phyloP scores from a whole-genome alignment of 2,797 vertebrate genomes.

The Falco biarmicus region DNA sequence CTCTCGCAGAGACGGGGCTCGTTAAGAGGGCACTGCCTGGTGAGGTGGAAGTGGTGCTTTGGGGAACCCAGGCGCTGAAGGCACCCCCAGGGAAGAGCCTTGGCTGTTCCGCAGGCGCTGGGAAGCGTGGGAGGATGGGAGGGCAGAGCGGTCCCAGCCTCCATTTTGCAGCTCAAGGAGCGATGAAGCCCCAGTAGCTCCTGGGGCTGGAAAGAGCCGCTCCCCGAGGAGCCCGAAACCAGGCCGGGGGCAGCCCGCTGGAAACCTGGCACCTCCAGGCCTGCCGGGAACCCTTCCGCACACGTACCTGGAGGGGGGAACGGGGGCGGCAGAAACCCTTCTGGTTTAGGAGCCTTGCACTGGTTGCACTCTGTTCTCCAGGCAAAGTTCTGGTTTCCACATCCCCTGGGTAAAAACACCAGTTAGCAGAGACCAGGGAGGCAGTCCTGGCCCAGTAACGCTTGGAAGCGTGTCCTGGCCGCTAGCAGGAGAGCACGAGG shows the following conservation, averaged over 20 bases:
- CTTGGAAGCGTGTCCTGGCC: background rate
- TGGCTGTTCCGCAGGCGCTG: background rate
- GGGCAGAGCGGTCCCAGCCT: background rate
- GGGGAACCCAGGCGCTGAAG: rapidly evolving
- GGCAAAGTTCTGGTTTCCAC: slow-evolving; percentile 98
- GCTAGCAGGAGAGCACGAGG: background rate
- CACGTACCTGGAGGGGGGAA: slow-evolving; percentile 88
- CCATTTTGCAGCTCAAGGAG: rapidly evolving
- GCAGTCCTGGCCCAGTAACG: background rate
- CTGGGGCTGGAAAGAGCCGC: background rate
- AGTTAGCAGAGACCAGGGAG: background rate
- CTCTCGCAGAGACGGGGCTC: rapidly evolving
- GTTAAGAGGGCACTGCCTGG: rapidly evolving
- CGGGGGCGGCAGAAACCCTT: slow-evolving; percentile 90
- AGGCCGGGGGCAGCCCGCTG: too few species aligned
- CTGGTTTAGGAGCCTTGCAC: slow-evolving; percentile 97
- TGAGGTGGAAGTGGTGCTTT: rapidly evolving
- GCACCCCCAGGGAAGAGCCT: background rate
- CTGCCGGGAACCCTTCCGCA: rapidly evolving
- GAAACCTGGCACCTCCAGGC: rapidly evolving
- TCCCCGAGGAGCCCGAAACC: rapidly evolving
- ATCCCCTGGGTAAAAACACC: slow-evolving; percentile 76
- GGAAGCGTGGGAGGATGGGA: rapidly evolving
- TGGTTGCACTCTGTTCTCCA: slow-evolving; percentile 99
- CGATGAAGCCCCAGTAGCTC: background rate